These are phyloP conservation scores for Gerris buenoi DNA, from an alignment of 1,140 invertebrate species.

Conservation along the genomic window DNA sequence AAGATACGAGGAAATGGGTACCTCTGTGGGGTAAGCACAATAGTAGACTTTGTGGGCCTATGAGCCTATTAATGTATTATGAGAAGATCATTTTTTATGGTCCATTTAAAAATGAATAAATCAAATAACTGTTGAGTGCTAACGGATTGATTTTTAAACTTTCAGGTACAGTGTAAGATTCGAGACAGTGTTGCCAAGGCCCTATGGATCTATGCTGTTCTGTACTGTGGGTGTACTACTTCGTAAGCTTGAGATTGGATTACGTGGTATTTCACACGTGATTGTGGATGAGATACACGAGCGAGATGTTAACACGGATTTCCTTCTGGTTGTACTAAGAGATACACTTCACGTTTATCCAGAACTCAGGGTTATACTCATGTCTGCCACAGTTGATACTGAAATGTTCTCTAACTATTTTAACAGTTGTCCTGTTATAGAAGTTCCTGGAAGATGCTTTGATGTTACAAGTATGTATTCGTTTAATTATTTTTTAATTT, in stretches of 20 bases:
- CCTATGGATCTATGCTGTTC: slow-evolving; percentile 58
- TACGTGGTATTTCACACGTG: slow-evolving; percentile 64
- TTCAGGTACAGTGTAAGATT: slow-evolving; percentile 41
- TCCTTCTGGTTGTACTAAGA: slow-evolving; percentile 71
- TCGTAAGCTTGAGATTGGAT: slow-evolving; percentile 39
- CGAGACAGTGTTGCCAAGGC: slow-evolving; percentile 41
- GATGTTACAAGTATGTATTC: not conserved
- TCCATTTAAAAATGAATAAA: not conserved
- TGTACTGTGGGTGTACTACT: slow-evolving; percentile 62
- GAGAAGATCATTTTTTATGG: not conserved
- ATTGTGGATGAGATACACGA: slow-evolving; percentile 93
- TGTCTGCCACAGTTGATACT: slow-evolving; percentile 74
- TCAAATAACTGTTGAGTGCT: not conserved
- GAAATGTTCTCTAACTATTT: slow-evolving; percentile 62
- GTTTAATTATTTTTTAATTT: not conserved
- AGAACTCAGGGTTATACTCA: slow-evolving; percentile 53
- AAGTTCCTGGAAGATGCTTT: not conserved
- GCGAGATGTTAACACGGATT: slow-evolving; percentile 83
- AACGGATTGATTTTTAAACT: not conserved
- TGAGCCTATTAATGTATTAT: not conserved
- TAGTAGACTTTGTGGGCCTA: too few species aligned
- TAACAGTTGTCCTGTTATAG: slow-evolving; percentile 22
- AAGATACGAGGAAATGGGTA: slow-evolving; percentile 62
- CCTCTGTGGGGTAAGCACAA: slow-evolving; percentile 59
- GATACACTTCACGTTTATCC: slow-evolving; percentile 31